These are phyloP conservation scores for Xestia sexstrigata DNA, from an alignment of 2,888 invertebrate genomes.

Conservation along the genomic window DNA sequence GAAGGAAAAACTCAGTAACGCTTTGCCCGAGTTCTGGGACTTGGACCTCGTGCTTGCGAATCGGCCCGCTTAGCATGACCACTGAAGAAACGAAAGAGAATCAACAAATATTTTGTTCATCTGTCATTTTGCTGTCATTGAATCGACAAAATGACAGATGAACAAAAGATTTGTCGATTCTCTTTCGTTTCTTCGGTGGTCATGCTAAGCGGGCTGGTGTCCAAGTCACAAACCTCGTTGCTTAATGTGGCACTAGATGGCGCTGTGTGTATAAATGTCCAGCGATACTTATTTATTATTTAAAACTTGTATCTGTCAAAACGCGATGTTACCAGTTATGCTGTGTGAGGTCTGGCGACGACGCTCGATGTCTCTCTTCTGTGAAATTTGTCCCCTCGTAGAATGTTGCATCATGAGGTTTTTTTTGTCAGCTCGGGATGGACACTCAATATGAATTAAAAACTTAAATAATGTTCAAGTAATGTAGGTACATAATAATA, in stretches of 20 bases:
- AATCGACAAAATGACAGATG: too few species aligned
- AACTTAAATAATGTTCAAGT: background rate
- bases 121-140: too few species aligned
- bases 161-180: too few species aligned
- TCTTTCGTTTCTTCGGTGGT: too few species aligned
- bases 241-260: too few species aligned
- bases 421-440: background rate
- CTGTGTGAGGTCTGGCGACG: constrained; percentile 7
- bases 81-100: too few species aligned
- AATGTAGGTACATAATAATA: background rate
- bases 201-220: too few species aligned
- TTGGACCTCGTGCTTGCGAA: background rate
- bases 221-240: too few species aligned
- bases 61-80: too few species aligned
- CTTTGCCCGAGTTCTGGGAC: background rate
- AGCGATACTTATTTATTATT: too few species aligned
- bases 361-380: background rate
- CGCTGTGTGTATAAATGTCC: too few species aligned
- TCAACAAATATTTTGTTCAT: too few species aligned
- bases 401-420: background rate
- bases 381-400: background rate
- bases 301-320: background rate
- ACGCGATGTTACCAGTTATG: background rate
- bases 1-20: background rate
- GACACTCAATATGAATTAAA: background rate